These are phyloP conservation scores for Toxotes chatareus DNA, from an alignment of 2,113 vertebrate genomes.

Conservation along the genomic window DNA sequence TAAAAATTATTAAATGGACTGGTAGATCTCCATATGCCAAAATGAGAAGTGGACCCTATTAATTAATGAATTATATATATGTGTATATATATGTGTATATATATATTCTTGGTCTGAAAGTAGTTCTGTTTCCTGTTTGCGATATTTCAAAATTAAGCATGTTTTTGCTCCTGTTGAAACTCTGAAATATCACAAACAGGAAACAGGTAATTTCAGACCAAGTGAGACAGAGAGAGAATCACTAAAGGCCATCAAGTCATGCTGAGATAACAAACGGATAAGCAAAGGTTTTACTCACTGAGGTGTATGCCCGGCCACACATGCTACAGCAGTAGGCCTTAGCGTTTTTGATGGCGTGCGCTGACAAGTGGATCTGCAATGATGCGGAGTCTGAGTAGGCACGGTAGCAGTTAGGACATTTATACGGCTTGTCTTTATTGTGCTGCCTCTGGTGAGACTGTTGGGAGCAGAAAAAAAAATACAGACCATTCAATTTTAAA, in stretches of 20 bases:
- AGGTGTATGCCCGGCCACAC: constrained; percentile 98
- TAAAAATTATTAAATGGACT: not conserved
- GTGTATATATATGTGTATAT: too few species aligned
- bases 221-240: not conserved
- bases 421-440: constrained; percentile 99
- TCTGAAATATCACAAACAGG: constrained; percentile 21
- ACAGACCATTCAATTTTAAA: not conserved
- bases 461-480: not conserved
- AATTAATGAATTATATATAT: not conserved
- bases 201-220: constrained; percentile 4
- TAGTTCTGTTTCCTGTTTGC: too few species aligned
- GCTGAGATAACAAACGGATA: too few species aligned
- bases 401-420: constrained; percentile 99
- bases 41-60: not conserved
- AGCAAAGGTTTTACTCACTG: constrained; percentile 86
- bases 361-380: constrained; percentile 98
- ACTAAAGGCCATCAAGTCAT: constrained; percentile 11
- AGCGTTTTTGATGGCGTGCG: constrained; percentile 97
- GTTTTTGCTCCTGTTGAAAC: too few species aligned
- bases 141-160: too few species aligned
- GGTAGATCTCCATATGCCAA: not conserved
- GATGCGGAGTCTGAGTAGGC: constrained; percentile 98
- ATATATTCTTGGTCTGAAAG: too few species aligned
- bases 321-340: constrained; percentile 99
- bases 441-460: constrained; percentile 99